Conservation (phyloP, 1,140 invertebrate species). For the Panagrolaimus sp. region DNA sequence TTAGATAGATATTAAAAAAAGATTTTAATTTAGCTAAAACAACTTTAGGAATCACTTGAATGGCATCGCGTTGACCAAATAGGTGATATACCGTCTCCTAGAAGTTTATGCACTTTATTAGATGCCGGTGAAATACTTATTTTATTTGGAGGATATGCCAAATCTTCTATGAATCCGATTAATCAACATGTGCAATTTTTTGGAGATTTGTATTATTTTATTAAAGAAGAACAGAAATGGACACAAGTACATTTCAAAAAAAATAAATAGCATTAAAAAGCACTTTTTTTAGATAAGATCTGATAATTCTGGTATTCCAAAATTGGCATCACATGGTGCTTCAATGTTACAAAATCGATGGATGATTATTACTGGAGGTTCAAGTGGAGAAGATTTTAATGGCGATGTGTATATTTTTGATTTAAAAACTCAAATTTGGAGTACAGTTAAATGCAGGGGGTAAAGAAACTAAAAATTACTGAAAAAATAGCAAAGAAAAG, state of each 20-base stretch:
- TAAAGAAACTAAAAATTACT: constrained; percentile 15
- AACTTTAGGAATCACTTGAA: not conserved
- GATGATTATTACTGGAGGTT: constrained; percentile 46
- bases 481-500: not conserved
- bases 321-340: constrained; percentile 4
- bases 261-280: no score
- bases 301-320: not conserved
- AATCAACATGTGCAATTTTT: constrained; percentile 11
- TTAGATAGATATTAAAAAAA: no score
- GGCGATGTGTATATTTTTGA: constrained; percentile 46
- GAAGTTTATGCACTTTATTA: constrained; percentile 2
- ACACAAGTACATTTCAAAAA: constrained; percentile 7
- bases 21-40: no score
- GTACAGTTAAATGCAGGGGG: constrained; percentile 37
- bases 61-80: not conserved
- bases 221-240: not conserved
- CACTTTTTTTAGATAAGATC: not conserved
- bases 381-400: constrained; percentile 42
- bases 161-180: constrained; percentile 10
- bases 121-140: not conserved
- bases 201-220: constrained; percentile 6
- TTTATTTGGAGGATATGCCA: constrained; percentile 4
- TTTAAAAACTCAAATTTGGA: constrained; percentile 33
- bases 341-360: constrained; percentile 17
- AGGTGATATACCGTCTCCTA: not conserved